Evolutionary conservation across 2,113 vertebrate genomes (phyloP).

Genomic region (Etheostoma cragini): DNA sequence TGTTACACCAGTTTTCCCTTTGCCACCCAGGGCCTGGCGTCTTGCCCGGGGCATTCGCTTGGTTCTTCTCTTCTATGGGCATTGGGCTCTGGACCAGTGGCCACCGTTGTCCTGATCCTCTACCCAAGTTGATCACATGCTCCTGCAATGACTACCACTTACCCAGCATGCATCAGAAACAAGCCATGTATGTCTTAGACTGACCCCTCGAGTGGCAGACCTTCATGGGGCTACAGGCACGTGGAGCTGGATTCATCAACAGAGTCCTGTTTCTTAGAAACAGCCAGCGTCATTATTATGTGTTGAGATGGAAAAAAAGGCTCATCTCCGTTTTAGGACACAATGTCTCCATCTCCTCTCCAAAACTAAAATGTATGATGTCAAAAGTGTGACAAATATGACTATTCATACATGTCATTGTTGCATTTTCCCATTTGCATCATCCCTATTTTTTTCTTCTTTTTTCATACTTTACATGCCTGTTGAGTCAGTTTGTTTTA

Average conservation of each 20-base stretch:
- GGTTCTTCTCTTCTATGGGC: conserved; percentile 72
- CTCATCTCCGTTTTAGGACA: conserved; percentile 41
- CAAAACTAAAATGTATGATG: conserved; percentile 11
- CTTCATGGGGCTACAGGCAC: not conserved
- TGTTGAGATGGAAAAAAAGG: conserved; percentile 31
- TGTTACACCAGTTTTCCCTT: not conserved
- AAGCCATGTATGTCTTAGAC: conserved; percentile 43
- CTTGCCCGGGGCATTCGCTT: conserved; percentile 14
- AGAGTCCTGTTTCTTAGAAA: conserved; percentile 41
- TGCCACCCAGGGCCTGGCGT: conserved; percentile 21
- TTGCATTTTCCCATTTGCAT: conserved; percentile 10
- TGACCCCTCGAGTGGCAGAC: conserved; percentile 8
- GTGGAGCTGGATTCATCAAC: conserved; percentile 27
- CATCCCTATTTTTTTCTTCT: not conserved
- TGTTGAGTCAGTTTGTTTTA: not conserved
- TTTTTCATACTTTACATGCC: not conserved
- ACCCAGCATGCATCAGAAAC: conserved; percentile 66
- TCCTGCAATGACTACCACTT: conserved; percentile 6
- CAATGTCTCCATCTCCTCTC: not conserved
- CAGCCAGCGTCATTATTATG: conserved; percentile 21
- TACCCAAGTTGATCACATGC: conserved; percentile 24
- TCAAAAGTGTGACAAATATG: not conserved
- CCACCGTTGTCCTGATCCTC: conserved; percentile 44
- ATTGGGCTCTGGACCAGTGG: conserved; percentile 54
- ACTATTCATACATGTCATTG: not conserved